Evolutionary conservation across 1,140 invertebrate genomes (phyloP).

Genomic region (Holcopasites calliopsidis): DNA sequence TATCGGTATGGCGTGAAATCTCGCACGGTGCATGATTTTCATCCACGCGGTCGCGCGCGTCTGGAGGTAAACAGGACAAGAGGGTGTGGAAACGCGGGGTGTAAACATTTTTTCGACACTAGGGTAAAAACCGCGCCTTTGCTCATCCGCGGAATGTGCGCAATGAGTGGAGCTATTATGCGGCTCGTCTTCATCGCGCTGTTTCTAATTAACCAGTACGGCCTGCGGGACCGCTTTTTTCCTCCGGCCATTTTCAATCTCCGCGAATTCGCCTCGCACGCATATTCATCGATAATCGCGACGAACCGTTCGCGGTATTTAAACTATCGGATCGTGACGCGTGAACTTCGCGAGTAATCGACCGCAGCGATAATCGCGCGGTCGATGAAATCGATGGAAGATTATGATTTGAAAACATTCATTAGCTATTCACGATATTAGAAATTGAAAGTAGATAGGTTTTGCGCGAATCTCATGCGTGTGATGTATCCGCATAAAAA

Average conservation of each 20-base stretch:
- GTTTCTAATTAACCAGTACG: conserved; percentile 46
- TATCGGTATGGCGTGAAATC: conserved; percentile 46
- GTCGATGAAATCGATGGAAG: neutral
- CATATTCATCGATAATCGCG: neutral
- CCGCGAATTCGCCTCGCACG: neutral
- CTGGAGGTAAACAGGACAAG: conserved; percentile 13
- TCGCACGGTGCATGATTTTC: conserved; percentile 49
- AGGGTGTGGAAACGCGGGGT: neutral
- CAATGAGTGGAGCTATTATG: conserved; percentile 52
- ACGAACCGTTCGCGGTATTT: neutral
- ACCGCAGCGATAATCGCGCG: neutral
- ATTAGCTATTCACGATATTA: neutral
- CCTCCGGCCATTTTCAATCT: conserved; percentile 7
- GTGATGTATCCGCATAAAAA: neutral
- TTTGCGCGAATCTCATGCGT: neutral
- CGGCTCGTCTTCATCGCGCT: conserved; percentile 11
- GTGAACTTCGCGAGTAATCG: neutral
- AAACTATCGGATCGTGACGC: neutral
- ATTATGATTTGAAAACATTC: neutral
- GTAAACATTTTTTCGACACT: conserved; percentile 20
- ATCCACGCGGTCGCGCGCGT: conserved; percentile 28
- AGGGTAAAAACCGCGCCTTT: neutral
- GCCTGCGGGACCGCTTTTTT: conserved; percentile 28
- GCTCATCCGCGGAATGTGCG: neutral
- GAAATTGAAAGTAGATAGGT: neutral